Evolutionary conservation across 2,797 vertebrate species (phyloP), one percentile per base, ranked within the genome.

Genomic region (Parauchenoglanis punctatus): DNA sequence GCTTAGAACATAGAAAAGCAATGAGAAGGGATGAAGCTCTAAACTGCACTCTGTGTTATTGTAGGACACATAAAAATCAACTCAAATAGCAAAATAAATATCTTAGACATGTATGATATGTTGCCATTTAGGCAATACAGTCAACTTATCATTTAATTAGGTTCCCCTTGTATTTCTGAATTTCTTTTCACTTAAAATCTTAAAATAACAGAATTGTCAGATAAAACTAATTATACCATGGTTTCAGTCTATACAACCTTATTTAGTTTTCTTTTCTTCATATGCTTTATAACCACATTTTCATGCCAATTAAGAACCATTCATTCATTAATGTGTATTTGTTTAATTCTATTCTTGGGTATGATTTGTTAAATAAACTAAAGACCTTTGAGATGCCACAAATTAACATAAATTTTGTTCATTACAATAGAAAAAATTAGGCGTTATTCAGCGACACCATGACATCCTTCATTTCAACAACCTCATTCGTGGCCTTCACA

Each of bases 1-100:
- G 87, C 52, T 49, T n/a, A 2, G 65, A 84, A 75, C 28, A 87
- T 58, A 84, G 54, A 91, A 88, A 91, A 46, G 52, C 89, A 89
- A 90, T 89, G 75, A 92, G 87, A 87, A 82, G 87, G 73, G 83
- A 91, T 88, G 91, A 89, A 85, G 28, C 81, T 61, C n/a, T 65
- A 87, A 35, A 44, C 44, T 7, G 17, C 54, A 35, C 4, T 80
- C 18, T 35, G 23, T 52, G 8, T 35, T 35, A 35, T 20, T 31
- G 7, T 10, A 56, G 17, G 52, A 31, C 1, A 56, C 7, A 54
- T 31, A 56, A 56, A 54, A 15, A 23, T 0, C 49, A 49, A 49
- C 46, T 11, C 7, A 5, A 54, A 78, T 56, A 31, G 52, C 15
- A 31, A 54, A 76, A 54, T 49, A 23, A 76, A 76, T 70, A 61